These are phyloP conservation scores for Pardalotus punctatus DNA, from an alignment of 2,113 vertebrate species.

Conservation along the genomic window DNA sequence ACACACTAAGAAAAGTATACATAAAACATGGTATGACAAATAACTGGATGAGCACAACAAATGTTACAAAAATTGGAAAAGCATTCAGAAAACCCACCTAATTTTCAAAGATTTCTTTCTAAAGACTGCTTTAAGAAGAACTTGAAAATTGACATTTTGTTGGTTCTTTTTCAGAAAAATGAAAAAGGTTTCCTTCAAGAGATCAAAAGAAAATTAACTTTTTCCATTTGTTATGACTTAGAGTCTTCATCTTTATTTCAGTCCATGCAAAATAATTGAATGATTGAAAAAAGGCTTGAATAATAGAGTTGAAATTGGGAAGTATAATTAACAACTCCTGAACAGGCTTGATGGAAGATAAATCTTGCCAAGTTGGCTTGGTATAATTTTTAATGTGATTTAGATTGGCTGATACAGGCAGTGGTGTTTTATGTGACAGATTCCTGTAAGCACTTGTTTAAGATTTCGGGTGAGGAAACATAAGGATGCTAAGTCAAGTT, in stretches of 20 bases:
- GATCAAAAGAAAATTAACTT: neutral
- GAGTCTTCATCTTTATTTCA: neutral
- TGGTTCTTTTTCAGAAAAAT: neutral
- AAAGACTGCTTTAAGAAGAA: neutral
- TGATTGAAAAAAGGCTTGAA: neutral
- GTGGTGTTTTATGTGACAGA: neutral
- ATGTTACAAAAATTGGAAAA: neutral
- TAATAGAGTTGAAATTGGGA: neutral
- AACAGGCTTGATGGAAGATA: neutral
- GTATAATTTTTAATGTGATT: neutral
- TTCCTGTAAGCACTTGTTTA: neutral
- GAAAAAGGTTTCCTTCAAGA: neutral
- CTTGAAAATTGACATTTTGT: neutral
- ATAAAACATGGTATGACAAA: neutral
- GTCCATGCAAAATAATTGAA: neutral
- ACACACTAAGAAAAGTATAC: neutral
- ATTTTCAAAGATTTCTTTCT: neutral
- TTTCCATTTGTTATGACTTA: neutral
- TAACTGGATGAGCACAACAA: neutral
- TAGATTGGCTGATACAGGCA: neutral
- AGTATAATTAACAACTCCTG: neutral
- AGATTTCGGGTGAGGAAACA: neutral
- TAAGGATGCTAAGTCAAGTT: neutral
- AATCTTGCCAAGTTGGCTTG: neutral
- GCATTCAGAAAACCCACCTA: neutral